Conservation (phyloP, 2,797 vertebrate species). For the Psittacula echo region DNA sequence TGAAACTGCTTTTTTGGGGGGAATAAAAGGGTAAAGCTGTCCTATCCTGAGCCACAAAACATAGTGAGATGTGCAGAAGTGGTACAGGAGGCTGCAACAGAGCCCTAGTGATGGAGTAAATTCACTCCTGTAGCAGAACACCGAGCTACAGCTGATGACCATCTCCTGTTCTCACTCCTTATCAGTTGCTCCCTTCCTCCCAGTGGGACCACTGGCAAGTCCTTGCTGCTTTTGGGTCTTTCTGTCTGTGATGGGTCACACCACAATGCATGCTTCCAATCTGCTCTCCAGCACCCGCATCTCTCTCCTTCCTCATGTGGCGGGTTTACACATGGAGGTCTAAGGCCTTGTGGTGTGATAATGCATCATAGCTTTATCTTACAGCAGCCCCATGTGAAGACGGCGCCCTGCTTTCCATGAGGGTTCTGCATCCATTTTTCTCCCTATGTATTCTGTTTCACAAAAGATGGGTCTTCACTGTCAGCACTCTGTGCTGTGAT, state of each 20-base stretch:
- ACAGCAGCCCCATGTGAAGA: not conserved
- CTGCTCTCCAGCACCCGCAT: not conserved
- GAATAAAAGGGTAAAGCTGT: not conserved
- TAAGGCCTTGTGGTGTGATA: not conserved
- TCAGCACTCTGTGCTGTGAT: not conserved
- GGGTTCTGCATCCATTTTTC: not conserved
- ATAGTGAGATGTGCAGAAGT: not conserved
- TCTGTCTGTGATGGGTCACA: fast-evolving
- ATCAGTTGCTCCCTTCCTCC: fast-evolving
- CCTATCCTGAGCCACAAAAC: not conserved
- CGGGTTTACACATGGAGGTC: fast-evolving
- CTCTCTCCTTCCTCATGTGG: not conserved
- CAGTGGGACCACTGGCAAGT: not conserved
- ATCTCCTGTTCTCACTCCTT: fast-evolving
- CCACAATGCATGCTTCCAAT: fast-evolving
- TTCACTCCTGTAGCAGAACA: too few relatives aligned
- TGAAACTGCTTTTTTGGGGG: not conserved
- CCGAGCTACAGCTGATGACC: not conserved
- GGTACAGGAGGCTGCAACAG: fast-evolving
- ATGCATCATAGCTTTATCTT: not conserved
- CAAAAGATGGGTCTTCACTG: not conserved
- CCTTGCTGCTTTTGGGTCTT: not conserved
- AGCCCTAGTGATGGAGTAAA: not conserved
- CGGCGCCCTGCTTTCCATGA: not conserved
- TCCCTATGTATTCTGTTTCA: not conserved